These are phyloP conservation scores for Agriopis leucophaearia DNA, from an alignment of 2,888 invertebrate genomes.

Conservation along the genomic window DNA sequence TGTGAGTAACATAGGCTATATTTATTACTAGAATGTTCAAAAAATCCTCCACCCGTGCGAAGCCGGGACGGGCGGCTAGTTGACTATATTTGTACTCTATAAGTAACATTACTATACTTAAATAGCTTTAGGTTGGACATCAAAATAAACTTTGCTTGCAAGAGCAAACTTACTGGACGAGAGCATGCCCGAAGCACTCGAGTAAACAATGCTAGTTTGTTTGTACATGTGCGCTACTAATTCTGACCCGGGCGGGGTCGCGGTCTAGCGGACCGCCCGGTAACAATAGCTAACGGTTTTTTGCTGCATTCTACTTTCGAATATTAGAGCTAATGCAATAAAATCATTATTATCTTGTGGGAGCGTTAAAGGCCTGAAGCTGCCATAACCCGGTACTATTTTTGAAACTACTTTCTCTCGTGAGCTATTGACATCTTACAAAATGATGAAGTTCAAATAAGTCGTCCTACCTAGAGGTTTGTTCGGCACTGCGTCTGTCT, in stretches of 20 bases:
- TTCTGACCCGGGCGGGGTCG: constrained; percentile 70
- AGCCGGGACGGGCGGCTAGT: no score
- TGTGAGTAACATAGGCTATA: no score
- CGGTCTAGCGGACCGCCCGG: constrained; percentile 65
- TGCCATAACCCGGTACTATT: constrained; percentile 1
- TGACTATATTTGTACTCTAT: no score
- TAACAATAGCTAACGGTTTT: constrained; percentile 84
- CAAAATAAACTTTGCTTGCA: constrained; percentile 35
- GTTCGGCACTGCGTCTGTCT: no score
- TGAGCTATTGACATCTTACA: no score
- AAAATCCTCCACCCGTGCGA: no score
- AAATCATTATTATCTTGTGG: constrained; percentile 8
- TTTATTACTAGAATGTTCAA: no score
- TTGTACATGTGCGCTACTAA: constrained; percentile 85
- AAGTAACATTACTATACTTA: no score
- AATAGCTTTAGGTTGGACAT: constrained; percentile 27
- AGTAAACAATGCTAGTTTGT: constrained; percentile 81
- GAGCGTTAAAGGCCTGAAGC: not conserved
- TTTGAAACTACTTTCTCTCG: no score
- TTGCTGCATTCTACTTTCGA: constrained; percentile 69
- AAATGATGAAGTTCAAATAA: no score
- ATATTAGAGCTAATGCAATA: constrained; percentile 59
- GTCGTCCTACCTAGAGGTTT: no score
- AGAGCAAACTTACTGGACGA: constrained; percentile 50
- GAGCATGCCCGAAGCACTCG: constrained; percentile 49